phyloP scores from a whole-genome alignment of 2,888 invertebrate genomes.

The Microdon myrmicae region DNA sequence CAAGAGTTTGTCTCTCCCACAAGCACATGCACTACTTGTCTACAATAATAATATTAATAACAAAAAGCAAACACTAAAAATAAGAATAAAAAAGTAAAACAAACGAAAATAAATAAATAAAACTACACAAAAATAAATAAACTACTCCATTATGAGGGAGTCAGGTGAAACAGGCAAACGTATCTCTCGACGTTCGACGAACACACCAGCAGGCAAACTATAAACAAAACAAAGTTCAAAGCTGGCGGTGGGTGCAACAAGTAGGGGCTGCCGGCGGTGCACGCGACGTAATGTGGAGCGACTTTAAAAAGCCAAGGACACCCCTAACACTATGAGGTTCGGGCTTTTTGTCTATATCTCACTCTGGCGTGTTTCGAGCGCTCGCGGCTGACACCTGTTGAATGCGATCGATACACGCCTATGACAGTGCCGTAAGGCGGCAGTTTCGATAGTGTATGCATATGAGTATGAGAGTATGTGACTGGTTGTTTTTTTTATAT shows the following conservation, averaged over 20 bases:
- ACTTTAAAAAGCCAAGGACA: conserved; percentile 49
- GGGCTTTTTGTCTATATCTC: conserved; percentile 29
- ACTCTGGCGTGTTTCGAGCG: conserved; percentile 15
- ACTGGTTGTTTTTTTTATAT: conserved; percentile 29
- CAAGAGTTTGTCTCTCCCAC: conserved; percentile 9
- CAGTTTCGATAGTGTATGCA: conserved; percentile 9
- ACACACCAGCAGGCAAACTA: neutral
- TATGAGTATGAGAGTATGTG: conserved; percentile 22
- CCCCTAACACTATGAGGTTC: conserved; percentile 39
- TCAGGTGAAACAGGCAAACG: conserved; percentile 41
- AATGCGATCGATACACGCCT: conserved; percentile 23
- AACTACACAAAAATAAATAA: conserved; percentile 12
- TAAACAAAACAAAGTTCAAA: conserved; percentile 43
- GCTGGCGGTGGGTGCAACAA: conserved; percentile 26
- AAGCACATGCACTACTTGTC: too few species aligned
- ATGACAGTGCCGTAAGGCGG: conserved; percentile 11
- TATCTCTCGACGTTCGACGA: conserved; percentile 15
- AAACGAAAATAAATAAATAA: conserved; percentile 9
- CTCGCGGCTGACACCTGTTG: neutral
- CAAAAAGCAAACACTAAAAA: conserved; percentile 13
- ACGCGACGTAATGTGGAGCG: conserved; percentile 2
- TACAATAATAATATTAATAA: too few species aligned
- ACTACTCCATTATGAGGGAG: conserved; percentile 30
- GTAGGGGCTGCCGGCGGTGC: conserved; percentile 5
- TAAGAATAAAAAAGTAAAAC: conserved; percentile 2